Evolutionary conservation across 2,113 vertebrate species (phyloP).

Genomic region (Sterrhoptilus dennistouni): DNA sequence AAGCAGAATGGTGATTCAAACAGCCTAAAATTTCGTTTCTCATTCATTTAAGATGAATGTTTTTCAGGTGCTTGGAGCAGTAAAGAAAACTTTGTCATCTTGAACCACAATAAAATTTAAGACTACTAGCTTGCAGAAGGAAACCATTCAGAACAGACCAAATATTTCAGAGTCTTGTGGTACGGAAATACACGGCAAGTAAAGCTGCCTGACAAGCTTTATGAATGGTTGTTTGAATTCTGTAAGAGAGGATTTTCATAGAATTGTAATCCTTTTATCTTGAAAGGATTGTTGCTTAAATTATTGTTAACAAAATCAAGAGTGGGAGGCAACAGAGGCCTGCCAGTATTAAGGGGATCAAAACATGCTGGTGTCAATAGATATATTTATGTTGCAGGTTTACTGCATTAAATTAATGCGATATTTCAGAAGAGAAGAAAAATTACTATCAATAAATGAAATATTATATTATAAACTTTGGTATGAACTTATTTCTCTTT

Average conservation of each 20-base stretch:
- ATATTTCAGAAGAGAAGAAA: background rate
- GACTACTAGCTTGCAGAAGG: background rate
- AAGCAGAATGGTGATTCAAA: background rate
- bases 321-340: background rate
- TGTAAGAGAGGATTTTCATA: background rate
- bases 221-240: background rate
- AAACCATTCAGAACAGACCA: fast-evolving
- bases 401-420: background rate
- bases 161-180: background rate
- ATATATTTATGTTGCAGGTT: slow-evolving; percentile 20
- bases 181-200: background rate
- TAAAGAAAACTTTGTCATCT: background rate
- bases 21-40: background rate
- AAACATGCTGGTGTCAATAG: background rate
- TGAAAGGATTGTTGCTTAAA: background rate
- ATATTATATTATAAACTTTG: background rate
- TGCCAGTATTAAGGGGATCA: slow-evolving; percentile 39
- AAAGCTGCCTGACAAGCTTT: background rate
- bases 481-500: background rate
- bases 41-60: background rate
- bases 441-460: background rate
- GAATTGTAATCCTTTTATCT: slow-evolving; percentile 35
- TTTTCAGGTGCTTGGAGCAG: background rate
- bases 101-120: background rate
- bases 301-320: slow-evolving; percentile 27